phyloP scores from a whole-genome alignment of 2,888 invertebrate species.

The Cephus sareptanus region DNA sequence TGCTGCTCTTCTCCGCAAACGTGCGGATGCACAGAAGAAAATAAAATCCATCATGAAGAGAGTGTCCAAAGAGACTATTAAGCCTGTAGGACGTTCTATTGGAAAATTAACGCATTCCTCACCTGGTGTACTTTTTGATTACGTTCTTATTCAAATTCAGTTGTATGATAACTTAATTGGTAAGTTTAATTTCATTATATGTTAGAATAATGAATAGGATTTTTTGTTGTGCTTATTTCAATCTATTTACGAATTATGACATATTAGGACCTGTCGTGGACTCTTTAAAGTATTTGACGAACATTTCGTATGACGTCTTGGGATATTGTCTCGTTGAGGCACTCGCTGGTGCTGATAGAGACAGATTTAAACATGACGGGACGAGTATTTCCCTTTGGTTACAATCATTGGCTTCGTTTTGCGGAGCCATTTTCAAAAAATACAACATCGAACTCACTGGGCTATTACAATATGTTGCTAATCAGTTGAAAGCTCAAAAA shows the following conservation, averaged over 20 bases:
- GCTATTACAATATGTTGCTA: constrained; percentile 95
- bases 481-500: constrained; percentile 95
- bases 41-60: constrained; percentile 97
- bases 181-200: constrained; percentile 15
- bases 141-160: constrained; percentile 89
- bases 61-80: constrained; percentile 98
- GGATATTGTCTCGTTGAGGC: constrained; percentile 96
- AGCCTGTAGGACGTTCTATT: constrained; percentile 93
- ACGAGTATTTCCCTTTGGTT: constrained; percentile 94
- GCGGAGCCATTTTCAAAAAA: constrained; percentile 96
- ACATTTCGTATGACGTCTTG: constrained; percentile 94
- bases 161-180: constrained; percentile 93
- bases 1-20: constrained; percentile 84
- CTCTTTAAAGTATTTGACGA: constrained; percentile 94
- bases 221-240: not conserved
- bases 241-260: not conserved
- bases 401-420: constrained; percentile 94
- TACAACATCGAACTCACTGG: constrained; percentile 97
- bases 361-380: constrained; percentile 86
- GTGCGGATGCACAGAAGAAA: constrained; percentile 89
- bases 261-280: constrained; percentile 87
- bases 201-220: not conserved
- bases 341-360: constrained; percentile 81
- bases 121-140: constrained; percentile 96
- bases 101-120: constrained; percentile 97